Conservation (phyloP, 1,140 invertebrate genomes). For the Bathynomus jamesi region DNA sequence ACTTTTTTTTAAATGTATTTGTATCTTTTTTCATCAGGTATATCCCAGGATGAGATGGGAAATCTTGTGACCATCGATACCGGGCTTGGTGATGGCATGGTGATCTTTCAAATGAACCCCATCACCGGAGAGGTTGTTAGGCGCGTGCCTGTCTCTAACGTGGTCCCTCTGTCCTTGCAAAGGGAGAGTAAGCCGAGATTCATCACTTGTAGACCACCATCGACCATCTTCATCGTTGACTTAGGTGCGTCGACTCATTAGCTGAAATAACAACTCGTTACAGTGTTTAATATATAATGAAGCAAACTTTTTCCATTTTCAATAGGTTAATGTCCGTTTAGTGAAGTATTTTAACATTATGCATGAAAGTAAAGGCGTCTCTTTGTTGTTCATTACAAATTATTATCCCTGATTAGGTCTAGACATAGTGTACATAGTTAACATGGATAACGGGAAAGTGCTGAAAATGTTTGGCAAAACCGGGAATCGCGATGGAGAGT, state of each 20-base stretch:
- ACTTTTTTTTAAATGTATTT: neutral
- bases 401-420: too few relatives aligned
- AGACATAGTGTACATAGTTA: conserved; percentile 10
- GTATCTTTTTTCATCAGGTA: neutral
- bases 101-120: neutral
- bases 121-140: neutral
- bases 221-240: conserved; percentile 12
- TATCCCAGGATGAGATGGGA: neutral
- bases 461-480: conserved; percentile 8
- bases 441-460: conserved; percentile 1
- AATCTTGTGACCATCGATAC: neutral
- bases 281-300: too few relatives aligned
- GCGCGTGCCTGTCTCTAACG: neutral
- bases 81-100: neutral
- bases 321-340: too few relatives aligned
- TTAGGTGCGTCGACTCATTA: conserved; percentile 8
- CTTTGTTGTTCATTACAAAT: too few relatives aligned
- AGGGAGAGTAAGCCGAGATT: conserved; percentile 17
- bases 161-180: neutral
- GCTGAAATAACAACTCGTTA: too few relatives aligned
- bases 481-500: neutral
- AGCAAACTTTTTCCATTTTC: too few relatives aligned
- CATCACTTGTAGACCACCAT: conserved; percentile 5
- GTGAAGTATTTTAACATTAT: too few relatives aligned
- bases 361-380: too few relatives aligned